Evolutionary conservation across 2,888 invertebrate genomes (phyloP).

Genomic region (Sceliomorpha sp.): DNA sequence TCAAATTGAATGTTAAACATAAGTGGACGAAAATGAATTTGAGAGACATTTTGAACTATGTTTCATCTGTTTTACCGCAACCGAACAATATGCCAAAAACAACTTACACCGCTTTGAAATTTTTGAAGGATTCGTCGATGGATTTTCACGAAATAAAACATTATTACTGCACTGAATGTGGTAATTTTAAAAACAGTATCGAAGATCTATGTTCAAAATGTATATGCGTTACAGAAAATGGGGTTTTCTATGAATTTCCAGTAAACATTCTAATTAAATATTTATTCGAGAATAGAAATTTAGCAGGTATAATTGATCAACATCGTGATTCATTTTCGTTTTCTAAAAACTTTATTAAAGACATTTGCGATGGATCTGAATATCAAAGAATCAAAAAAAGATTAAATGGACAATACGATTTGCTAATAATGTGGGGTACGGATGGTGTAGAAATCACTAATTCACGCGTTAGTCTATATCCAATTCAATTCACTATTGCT

Average conservation of each 20-base stretch:
- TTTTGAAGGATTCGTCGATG: slow-evolving; percentile 12
- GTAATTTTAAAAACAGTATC: slow-evolving; percentile 3
- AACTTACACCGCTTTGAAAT: slow-evolving; percentile 17
- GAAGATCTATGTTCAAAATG: slow-evolving; percentile 31
- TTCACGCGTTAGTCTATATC: slow-evolving; percentile 9
- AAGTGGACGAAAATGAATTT: slow-evolving; percentile 6
- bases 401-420: slow-evolving; percentile 28
- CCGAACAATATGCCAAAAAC: slow-evolving; percentile 27
- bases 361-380: no score
- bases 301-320: slow-evolving; percentile 23
- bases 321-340: not conserved
- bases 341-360: slow-evolving; percentile 7
- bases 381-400: no score
- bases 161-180: slow-evolving; percentile 36
- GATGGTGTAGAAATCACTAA: slow-evolving; percentile 9
- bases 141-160: slow-evolving; percentile 19
- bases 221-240: slow-evolving; percentile 17
- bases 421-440: slow-evolving; percentile 27
- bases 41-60: not conserved
- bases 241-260: slow-evolving; percentile 51
- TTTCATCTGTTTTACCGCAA: slow-evolving; percentile 19
- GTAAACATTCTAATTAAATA: slow-evolving; percentile 36
- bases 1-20: not conserved
- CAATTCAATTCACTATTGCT: slow-evolving; percentile 28
- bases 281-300: slow-evolving; percentile 40